Percentiles rank a stretch among this genome's conserved stretches.
Conservation (phyloP, 2,888 invertebrate species). For the Aphodius granarius region DNA sequence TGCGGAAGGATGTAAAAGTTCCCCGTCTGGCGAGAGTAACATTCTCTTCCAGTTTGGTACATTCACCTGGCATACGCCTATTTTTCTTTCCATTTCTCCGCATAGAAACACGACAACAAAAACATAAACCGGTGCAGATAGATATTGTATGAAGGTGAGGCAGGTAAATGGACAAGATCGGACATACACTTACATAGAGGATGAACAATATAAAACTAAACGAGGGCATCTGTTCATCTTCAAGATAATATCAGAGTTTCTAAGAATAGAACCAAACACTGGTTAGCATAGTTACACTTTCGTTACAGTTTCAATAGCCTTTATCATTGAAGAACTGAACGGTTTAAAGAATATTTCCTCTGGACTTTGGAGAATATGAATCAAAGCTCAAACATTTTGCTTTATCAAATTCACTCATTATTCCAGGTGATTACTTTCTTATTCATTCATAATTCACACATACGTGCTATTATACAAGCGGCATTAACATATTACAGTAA, state of each 20-base stretch:
- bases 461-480: background rate
- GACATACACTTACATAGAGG: constrained; percentile 7
- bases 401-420: too few species aligned
- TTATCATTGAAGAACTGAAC: too few species aligned
- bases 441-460: background rate
- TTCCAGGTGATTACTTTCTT: background rate
- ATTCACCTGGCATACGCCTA: constrained; percentile 4
- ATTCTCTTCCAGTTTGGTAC: constrained; percentile 19
- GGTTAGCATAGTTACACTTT: background rate
- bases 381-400: too few species aligned
- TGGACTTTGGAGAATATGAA: too few species aligned
- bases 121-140: background rate
- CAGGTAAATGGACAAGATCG: constrained; percentile 6
- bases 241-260: background rate
- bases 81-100: background rate
- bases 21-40: constrained; percentile 20
- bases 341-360: too few species aligned
- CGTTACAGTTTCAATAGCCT: too few species aligned
- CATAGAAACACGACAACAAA: background rate
- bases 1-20: constrained; percentile 18
- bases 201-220: background rate
- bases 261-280: too few species aligned
- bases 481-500: background rate
- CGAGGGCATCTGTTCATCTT: background rate
- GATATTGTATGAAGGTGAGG: background rate